Base-by-base conservation (phyloP, 2,888 invertebrate genomes). In the Muschampia plurimacula region DNA sequence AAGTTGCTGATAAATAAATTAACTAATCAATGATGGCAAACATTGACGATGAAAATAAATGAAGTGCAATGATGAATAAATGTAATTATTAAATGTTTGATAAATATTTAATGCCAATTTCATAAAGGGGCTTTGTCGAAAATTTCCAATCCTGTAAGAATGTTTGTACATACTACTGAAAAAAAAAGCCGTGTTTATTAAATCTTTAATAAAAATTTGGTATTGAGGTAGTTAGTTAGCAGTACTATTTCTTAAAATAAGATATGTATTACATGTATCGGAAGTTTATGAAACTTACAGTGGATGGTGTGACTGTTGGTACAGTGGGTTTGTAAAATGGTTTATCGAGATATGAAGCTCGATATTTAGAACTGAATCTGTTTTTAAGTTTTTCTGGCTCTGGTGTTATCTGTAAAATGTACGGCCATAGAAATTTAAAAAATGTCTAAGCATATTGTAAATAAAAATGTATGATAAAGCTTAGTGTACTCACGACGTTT, bases 241-340 rank as follows among this genome's bases (percentile, higher is more conserved):
- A 32, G 57, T 57, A 28, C 12, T 57, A 10, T 57, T 36, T 60
- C 39, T 52, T 59, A 59, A 32, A 32, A 62, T 41, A n/a, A 15
- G 9, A 62, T 36, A 41, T 10, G 22, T 64, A 60, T 63, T 66
- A n/a, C 69, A 65, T 63, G 72, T 74, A 74, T 74, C 62, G 15
- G 57, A 76, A 76, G 80, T 75, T 78, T 68, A 73, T 74, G 80
- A 83, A 89, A 91, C 95, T 94, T 90, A 95, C 93, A 88, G 92
- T 93, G 83, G 94, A 90, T 80, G 95, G 88, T 81, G 95, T 95
- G 73, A 95, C 89, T 74, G 95, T 91, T 65, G 96, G 96, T 80
- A 96, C 95, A 74, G 96, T 96, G 74, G 96, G 95, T 85, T 95
- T 94, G 87, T 96, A 96, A 83, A 93, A 94, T 67, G 96, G 95